A percentile compares a stretch with the other conserved stretches of the same genome.
Evolutionary conservation across 2,113 vertebrate genomes (phyloP).

Genomic region (Excalfactoria chinensis): DNA sequence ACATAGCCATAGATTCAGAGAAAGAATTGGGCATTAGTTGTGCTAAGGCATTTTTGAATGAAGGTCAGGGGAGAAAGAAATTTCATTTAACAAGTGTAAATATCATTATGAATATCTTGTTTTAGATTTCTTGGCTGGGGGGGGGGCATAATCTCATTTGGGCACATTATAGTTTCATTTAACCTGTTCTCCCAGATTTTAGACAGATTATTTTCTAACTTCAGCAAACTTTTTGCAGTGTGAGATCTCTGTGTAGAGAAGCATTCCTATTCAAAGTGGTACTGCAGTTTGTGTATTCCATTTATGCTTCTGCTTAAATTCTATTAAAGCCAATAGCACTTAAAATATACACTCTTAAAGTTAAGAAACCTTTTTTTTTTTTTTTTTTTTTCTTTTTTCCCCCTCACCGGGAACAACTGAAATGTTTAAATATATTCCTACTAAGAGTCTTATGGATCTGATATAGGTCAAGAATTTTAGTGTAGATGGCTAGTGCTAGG

Average conservation of each 20-base stretch:
- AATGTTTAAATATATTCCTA: accelerated
- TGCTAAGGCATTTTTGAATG: not conserved
- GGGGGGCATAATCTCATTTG: not conserved
- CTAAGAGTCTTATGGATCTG: not conserved
- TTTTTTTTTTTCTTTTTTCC: not conserved
- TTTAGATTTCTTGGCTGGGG: not conserved
- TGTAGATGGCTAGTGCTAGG: not conserved
- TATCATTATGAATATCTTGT: not conserved
- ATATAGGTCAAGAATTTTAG: not conserved
- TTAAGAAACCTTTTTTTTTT: not conserved
- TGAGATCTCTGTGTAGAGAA: not conserved
- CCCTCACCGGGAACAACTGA: not conserved
- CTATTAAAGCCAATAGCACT: not conserved
- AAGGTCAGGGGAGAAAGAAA: not conserved
- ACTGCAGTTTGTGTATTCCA: not conserved
- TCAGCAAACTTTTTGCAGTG: not conserved
- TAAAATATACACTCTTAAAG: not conserved
- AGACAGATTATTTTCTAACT: not conserved
- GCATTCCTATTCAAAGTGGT: not conserved
- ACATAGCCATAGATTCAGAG: not conserved
- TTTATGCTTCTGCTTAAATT: not conserved
- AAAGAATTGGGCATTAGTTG: not conserved
- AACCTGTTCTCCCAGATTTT: not conserved
- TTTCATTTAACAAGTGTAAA: not conserved
- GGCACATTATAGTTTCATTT: not conserved